Evolutionary conservation across 2,113 vertebrate genomes (phyloP).

Genomic region (Choloepus hoffmanni): DNA sequence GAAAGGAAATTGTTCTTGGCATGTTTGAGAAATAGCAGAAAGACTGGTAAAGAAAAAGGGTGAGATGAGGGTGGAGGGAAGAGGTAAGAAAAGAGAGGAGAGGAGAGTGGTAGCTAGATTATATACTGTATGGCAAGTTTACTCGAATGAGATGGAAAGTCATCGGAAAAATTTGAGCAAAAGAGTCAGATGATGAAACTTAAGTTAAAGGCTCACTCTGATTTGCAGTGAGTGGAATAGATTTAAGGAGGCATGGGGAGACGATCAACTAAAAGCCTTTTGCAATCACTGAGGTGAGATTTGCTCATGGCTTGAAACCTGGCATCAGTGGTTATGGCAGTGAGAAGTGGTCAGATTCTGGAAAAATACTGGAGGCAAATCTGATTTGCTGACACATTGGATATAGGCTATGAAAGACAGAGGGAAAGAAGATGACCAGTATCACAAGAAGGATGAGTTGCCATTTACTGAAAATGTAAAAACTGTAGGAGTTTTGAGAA

Average conservation of each 20-base stretch:
- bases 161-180: neutral
- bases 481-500: neutral
- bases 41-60: neutral
- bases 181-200: neutral
- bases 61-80: neutral
- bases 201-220: neutral
- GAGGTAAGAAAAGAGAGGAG: neutral
- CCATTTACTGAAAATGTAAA: neutral
- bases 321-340: neutral
- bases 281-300: neutral
- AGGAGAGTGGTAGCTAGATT: neutral
- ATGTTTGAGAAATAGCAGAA: neutral
- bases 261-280: neutral
- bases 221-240: neutral
- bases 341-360: neutral
- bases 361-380: neutral
- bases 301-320: neutral
- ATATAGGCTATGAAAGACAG: no score
- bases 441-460: neutral
- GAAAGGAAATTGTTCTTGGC: neutral
- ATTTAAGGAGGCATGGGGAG: neutral
- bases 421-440: neutral
- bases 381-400: neutral
- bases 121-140: neutral
- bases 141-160: neutral